phyloP scores from a whole-genome alignment of 2,888 invertebrate species.

The Dichetophora obliterata region DNA sequence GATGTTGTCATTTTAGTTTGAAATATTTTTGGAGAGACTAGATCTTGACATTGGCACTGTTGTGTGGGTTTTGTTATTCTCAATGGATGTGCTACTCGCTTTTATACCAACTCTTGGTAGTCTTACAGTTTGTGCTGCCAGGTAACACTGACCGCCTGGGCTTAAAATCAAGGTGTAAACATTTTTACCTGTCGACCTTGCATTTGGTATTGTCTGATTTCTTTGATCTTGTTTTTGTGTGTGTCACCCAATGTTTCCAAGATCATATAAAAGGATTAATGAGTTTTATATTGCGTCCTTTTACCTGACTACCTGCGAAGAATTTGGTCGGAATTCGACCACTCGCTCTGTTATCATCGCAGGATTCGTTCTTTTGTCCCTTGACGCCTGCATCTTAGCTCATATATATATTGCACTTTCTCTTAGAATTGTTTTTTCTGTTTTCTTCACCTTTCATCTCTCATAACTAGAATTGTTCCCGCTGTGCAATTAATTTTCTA shows the following conservation, averaged over 20 bases:
- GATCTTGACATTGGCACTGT: neutral
- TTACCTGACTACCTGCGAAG: neutral
- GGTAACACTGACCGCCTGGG: neutral
- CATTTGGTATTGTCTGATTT: neutral
- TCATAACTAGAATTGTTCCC: neutral
- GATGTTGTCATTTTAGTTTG: conserved; percentile 34
- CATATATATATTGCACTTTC: neutral
- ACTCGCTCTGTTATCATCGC: neutral
- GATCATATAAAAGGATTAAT: neutral
- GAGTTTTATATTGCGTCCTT: neutral
- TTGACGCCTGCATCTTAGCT: neutral
- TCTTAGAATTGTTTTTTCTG: too few relatives aligned
- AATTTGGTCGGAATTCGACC: neutral
- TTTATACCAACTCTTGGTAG: neutral
- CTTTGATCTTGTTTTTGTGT: conserved; percentile 2
- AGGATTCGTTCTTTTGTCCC: neutral
- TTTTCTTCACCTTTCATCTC: neutral
- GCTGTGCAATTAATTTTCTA: conserved; percentile 17
- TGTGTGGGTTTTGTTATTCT: neutral
- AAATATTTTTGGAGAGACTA: neutral
- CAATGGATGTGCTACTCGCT: neutral
- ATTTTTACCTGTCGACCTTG: conserved; percentile 2
- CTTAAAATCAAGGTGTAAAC: neutral
- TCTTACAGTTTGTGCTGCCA: neutral
- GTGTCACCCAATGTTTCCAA: neutral